phyloP scores from a whole-genome alignment of 1,140 invertebrate species.

The Saccostrea cuccullata region DNA sequence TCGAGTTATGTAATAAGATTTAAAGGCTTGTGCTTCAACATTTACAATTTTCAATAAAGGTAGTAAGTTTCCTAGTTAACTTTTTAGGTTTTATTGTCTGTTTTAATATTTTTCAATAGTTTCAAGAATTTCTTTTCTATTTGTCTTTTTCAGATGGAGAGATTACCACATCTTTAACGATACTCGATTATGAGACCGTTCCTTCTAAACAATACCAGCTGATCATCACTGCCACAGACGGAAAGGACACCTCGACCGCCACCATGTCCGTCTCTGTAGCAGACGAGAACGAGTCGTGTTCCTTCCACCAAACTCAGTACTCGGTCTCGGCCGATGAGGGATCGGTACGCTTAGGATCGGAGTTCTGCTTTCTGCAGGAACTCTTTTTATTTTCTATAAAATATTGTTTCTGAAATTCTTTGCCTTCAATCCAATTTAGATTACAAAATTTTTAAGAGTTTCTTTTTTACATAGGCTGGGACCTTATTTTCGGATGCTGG shows the following conservation, averaged over 20 bases:
- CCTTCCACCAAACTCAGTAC: constrained; percentile 22
- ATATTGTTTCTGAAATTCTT: background rate
- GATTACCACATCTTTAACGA: background rate
- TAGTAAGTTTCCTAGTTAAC: too few species aligned
- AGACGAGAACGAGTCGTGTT: background rate
- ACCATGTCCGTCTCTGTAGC: constrained; percentile 3
- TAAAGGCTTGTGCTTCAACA: too few species aligned
- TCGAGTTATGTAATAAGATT: too few species aligned
- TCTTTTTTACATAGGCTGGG: background rate
- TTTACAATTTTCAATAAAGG: too few species aligned
- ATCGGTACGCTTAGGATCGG: background rate
- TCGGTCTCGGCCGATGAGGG: background rate
- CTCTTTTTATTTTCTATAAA: background rate
- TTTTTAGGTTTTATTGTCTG: background rate
- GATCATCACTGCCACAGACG: background rate
- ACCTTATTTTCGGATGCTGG: background rate
- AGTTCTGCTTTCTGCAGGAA: background rate
- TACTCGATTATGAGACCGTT: constrained; percentile 1
- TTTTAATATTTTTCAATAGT: background rate
- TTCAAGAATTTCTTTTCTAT: background rate
- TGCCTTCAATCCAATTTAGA: background rate
- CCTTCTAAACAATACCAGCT: background rate
- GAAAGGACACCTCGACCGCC: constrained; percentile 7
- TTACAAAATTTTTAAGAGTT: background rate
- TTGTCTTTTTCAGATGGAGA: background rate